phyloP scores from a whole-genome alignment of 2,797 vertebrate species.

The Clarias laeviceps region DNA sequence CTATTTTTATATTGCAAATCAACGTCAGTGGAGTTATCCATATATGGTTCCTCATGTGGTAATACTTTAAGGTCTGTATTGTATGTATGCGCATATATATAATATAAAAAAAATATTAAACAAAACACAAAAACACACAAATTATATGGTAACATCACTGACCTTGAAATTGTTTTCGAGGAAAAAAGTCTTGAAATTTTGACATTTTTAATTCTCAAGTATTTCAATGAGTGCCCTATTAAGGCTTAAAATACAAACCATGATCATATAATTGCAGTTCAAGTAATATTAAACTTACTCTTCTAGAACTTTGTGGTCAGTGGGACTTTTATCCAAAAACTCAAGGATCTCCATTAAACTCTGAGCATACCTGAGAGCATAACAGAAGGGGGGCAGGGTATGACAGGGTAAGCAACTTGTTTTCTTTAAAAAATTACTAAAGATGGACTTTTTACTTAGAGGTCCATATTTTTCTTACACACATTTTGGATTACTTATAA shows the following conservation, averaged over 20 bases:
- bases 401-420: background rate
- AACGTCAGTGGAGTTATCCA: too few relatives aligned
- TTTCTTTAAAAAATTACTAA: background rate
- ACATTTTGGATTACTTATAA: background rate
- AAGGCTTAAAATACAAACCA: background rate
- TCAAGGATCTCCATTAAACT: constrained; percentile 93
- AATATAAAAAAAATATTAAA: too few relatives aligned
- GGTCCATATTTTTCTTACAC: background rate
- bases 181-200: too few relatives aligned
- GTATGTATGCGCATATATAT: too few relatives aligned
- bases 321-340: constrained; percentile 86
- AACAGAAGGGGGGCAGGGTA: background rate
- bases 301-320: constrained; percentile 82
- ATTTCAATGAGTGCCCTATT: too few relatives aligned
- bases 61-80: too few relatives aligned
- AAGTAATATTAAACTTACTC: constrained; percentile 76
- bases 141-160: too few relatives aligned
- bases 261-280: background rate
- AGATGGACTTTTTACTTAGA: background rate
- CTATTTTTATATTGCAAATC: too few relatives aligned
- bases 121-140: too few relatives aligned
- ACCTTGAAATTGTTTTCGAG: too few relatives aligned
- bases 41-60: too few relatives aligned
- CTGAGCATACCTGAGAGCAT: constrained; percentile 86
- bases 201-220: too few relatives aligned